These are phyloP conservation scores for Strigamia crassipes DNA, from an alignment of 2,888 invertebrate species.

Conservation along the genomic window DNA sequence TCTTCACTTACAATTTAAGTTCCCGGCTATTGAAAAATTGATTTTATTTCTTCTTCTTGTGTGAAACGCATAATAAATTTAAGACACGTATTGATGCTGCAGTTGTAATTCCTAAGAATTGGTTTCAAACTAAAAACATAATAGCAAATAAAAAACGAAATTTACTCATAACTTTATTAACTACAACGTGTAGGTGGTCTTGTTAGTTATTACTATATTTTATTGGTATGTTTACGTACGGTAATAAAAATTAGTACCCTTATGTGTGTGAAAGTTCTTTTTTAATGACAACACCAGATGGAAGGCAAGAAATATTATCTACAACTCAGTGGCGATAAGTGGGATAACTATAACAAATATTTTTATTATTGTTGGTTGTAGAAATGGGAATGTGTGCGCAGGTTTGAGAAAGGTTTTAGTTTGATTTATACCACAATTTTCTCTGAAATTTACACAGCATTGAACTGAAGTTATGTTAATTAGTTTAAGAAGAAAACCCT, in stretches of 20 bases:
- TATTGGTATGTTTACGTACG: no score
- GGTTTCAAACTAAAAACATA: not conserved
- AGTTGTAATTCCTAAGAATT: not conserved
- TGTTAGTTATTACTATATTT: no score
- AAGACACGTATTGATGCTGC: not conserved
- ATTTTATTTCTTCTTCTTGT: constrained; percentile 14
- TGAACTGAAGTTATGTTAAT: not conserved
- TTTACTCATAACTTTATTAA: no score
- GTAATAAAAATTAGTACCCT: no score
- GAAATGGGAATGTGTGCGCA: not conserved
- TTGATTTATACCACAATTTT: not conserved
- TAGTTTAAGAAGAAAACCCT: not conserved
- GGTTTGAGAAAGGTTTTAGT: not conserved
- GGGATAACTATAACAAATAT: no score
- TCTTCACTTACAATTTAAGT: not conserved
- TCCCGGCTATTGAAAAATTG: not conserved
- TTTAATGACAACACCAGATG: no score
- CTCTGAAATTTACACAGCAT: not conserved
- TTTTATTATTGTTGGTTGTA: not conserved
- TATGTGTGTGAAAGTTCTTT: no score
- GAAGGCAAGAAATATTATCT: no score
- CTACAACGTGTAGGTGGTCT: no score
- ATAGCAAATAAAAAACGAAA: no score
- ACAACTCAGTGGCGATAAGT: no score
- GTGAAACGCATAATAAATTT: not conserved